phyloP scores from a whole-genome alignment of 2,888 invertebrate genomes.

The Rhyacophila evoluta region DNA sequence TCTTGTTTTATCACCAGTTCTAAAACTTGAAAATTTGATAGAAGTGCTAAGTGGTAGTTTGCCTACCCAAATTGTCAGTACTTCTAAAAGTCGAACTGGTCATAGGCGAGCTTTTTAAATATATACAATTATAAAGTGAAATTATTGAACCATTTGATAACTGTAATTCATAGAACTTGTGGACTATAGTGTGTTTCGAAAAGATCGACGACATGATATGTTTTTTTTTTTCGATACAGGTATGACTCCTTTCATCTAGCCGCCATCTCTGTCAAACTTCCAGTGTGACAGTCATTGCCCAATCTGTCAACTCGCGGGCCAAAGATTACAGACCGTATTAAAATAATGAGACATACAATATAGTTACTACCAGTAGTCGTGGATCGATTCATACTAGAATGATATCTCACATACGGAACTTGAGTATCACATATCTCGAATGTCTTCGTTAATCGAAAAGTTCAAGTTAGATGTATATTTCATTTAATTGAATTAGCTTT shows the following conservation, averaged over 20 bases:
- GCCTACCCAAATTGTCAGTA: too few relatives aligned
- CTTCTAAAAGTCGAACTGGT: too few relatives aligned
- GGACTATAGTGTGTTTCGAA: neutral
- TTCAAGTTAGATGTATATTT: too few relatives aligned
- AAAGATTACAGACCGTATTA: slow-evolving; percentile 14
- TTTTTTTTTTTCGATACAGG: neutral
- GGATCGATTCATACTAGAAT: slow-evolving; percentile 17
- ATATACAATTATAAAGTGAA: too few relatives aligned
- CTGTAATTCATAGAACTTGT: neutral
- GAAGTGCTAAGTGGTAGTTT: too few relatives aligned
- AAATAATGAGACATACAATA: neutral
- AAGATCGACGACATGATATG: slow-evolving; percentile 18
- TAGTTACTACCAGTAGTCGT: neutral
- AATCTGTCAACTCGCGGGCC: slow-evolving; percentile 40
- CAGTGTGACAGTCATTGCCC: slow-evolving; percentile 34
- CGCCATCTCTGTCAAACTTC: slow-evolving; percentile 40
- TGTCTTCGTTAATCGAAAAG: neutral
- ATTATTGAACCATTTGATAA: too few relatives aligned
- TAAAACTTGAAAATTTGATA: too few relatives aligned
- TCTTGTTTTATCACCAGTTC: too few relatives aligned
- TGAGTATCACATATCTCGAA: neutral
- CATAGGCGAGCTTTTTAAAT: too few relatives aligned
- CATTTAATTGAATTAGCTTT: too few relatives aligned
- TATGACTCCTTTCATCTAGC: slow-evolving; percentile 38
- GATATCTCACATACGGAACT: slow-evolving; percentile 14